Base-by-base conservation (phyloP, 2,888 invertebrate genomes). In the Plagodis pulveraria region DNA sequence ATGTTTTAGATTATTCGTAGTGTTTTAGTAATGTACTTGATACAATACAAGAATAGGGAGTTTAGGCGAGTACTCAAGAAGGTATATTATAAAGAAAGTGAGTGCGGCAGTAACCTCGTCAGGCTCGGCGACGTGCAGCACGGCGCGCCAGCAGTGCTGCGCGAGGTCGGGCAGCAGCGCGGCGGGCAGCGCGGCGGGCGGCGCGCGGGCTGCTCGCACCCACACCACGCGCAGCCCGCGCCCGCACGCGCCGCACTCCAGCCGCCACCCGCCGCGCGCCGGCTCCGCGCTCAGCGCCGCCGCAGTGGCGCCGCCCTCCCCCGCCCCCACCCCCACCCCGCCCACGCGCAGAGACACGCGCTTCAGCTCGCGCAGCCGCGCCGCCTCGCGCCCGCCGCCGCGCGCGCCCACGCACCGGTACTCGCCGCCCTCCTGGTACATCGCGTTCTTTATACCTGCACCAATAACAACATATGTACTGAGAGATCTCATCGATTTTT, bases 341-440 rank as follows among this genome's bases (percentile, higher is more conserved):
- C 6, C 12, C 41, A 58, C 43, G 7, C 12, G 51, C 32, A 45
- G 74, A 0, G 91, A 89, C 65, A 91, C 89, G 5, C 91, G 67
- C 70, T 91, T 91, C 11, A 92, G 78, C 49, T 92, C 91, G 5
- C 81, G 69, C 45, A 91, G 72, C 0, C 87, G 79, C 74, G 79
- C 76, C 46, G 85, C 77, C 56, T 90, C 90, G 0, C 86, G 81
- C 0, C 80, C 48, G 8, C 78, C 32, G 90, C 87, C 87, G 1
- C 86, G 80, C 32, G 91, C 87, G 0, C 92, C 95, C 38, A 96
- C 94, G 82, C 96, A 96, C 41, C 96, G 93, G 81, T 96, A 96
- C 81, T 96, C 96, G 0, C 96, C 96, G 5, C 95, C 96, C 71
- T 96, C 96, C 76, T 96, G 96, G 80, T 96, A 96, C 52, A 96